Conservation (phyloP, 2,888 invertebrate species). For the Trissolcus japonicus region DNA sequence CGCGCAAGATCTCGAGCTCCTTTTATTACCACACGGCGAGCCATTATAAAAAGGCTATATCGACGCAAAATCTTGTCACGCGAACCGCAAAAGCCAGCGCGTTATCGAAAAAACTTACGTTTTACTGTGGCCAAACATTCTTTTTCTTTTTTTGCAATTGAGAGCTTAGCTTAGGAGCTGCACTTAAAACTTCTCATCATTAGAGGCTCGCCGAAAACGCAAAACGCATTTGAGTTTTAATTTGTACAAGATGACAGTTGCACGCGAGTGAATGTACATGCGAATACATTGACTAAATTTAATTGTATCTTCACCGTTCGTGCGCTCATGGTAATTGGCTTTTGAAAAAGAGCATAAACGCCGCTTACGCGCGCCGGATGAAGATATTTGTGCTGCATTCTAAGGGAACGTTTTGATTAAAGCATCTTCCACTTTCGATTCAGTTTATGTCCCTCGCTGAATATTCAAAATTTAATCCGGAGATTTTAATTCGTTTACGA, state of each 20-base stretch:
- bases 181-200: neutral
- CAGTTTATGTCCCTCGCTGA: neutral
- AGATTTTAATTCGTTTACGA: too few relatives aligned
- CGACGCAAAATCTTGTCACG: constrained; percentile 54
- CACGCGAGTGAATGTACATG: constrained; percentile 32
- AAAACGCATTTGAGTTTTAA: constrained; percentile 30
- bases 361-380: neutral
- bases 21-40: constrained; percentile 38
- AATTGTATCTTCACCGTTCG: constrained; percentile 17
- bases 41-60: constrained; percentile 49
- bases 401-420: constrained; percentile 1
- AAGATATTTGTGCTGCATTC: constrained; percentile 12
- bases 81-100: constrained; percentile 23
- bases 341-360: constrained; percentile 18
- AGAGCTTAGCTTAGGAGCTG: neutral
- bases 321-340: constrained; percentile 31
- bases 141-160: constrained; percentile 7
- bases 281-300: constrained; percentile 16
- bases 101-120: constrained; percentile 32
- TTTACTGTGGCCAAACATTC: constrained; percentile 12
- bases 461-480: too few relatives aligned
- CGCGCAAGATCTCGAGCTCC: constrained; percentile 41
- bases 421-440: constrained; percentile 2
- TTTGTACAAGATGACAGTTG: constrained; percentile 8
- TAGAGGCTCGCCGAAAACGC: neutral